phyloP scores from a whole-genome alignment of 2,888 invertebrate genomes.

The Oligia fasciuncula region DNA sequence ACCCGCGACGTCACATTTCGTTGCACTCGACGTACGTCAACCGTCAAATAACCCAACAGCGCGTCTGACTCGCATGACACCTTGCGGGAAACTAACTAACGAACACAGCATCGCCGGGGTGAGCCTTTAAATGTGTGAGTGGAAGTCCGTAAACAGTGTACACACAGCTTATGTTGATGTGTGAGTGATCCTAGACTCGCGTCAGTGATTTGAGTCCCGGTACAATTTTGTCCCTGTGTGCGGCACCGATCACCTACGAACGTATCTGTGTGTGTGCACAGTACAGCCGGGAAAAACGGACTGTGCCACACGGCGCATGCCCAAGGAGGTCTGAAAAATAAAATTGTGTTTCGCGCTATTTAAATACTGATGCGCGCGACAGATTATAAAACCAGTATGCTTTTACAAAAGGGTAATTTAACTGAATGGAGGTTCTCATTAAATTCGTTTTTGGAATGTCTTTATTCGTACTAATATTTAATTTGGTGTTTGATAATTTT shows the following conservation, averaged over 20 bases:
- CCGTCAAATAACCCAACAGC: slow-evolving; percentile 40
- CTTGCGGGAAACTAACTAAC: slow-evolving; percentile 77
- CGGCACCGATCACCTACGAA: slow-evolving; percentile 77
- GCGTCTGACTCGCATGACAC: slow-evolving; percentile 63
- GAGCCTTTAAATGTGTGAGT: slow-evolving; percentile 76
- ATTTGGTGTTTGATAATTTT: slow-evolving; percentile 60
- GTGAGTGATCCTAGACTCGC: slow-evolving; percentile 77
- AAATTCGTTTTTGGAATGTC: slow-evolving; percentile 58
- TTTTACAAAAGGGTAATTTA: slow-evolving; percentile 69
- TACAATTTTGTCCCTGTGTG: slow-evolving; percentile 72
- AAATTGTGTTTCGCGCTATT: slow-evolving; percentile 80
- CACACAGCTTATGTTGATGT: slow-evolving; percentile 64
- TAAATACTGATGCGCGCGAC: slow-evolving; percentile 77
- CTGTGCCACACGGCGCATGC: slow-evolving; percentile 77
- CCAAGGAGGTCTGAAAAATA: slow-evolving; percentile 74
- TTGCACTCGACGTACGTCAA: slow-evolving; percentile 58
- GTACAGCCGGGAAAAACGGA: slow-evolving; percentile 75
- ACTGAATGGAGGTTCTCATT: slow-evolving; percentile 67
- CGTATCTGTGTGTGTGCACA: slow-evolving; percentile 73
- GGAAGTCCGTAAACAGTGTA: slow-evolving; percentile 66
- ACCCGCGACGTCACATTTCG: slow-evolving; percentile 62
- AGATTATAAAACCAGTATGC: slow-evolving; percentile 73
- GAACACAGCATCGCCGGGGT: slow-evolving; percentile 82
- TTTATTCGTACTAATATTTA: slow-evolving; percentile 54
- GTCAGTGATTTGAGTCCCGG: slow-evolving; percentile 77